Base-by-base conservation (phyloP, 2,797 vertebrate species). In the Aselliscus stoliczkanus region DNA sequence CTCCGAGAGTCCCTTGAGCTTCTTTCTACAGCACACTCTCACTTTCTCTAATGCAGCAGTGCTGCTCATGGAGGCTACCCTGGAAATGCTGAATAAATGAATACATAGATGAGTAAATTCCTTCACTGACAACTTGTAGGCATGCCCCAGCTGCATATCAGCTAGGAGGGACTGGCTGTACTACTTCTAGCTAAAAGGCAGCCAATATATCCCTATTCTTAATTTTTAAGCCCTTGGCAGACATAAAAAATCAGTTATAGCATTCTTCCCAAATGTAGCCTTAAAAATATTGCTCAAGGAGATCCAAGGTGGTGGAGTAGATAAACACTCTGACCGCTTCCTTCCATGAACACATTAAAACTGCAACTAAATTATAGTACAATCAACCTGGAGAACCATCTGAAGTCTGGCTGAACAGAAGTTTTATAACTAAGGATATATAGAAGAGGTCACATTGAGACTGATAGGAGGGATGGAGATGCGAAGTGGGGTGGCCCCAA, bases 201-300 rank as follows among this genome's bases (percentile, higher is more conserved):
- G 34, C 29, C 54, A 81, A 27, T 23, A 27, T 7, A 31, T n/a
- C 60, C 95, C 67, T 18, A 77, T 62, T 90, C 29, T 47, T 81
- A 93, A 81, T 96, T 77, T 76, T 80, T 67, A 86, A 77, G 44
- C 29, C 69, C 54, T 87, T 64, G 44, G 76, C 56, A 95, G 88
- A 86, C 73, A 76, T 88, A 75, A 96, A 85, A 77, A 92, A 92
- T 96, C 92, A 79, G 82, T 87, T 58, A 81, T 13, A 60, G 44
- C 23, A 79, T 85, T 92, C 79, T 81, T 93, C 54, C 77, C 42
- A 76, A 97, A 79, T 8, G 4, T 13, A 52, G 27, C 72, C 72
- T 96, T 95, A n/a, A 96, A 77, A 86, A 60, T 83, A 82, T 42
- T 79, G 93, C 90, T 90, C 44, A 76, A 82, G 47, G 47, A 50